Conservation (phyloP, 2,797 vertebrate genomes). For the Linurgus olivaceus region DNA sequence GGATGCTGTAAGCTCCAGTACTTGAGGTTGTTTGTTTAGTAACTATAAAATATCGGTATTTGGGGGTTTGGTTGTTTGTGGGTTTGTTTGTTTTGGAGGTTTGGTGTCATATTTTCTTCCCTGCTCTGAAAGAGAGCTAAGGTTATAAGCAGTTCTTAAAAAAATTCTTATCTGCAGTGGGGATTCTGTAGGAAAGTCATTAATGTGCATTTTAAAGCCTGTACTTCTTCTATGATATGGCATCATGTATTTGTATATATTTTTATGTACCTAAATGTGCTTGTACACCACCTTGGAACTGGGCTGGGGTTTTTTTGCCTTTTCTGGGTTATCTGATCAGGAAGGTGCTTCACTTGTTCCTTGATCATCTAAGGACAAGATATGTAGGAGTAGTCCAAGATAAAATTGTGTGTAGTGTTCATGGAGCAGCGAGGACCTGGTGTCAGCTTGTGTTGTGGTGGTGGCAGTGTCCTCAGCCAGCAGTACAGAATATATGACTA, state of each 20-base stretch:
- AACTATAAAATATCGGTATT: background rate
- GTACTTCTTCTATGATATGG: background rate
- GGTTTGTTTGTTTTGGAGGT: background rate
- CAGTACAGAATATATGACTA: background rate
- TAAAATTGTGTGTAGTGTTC: fast-evolving
- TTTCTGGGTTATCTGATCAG: background rate
- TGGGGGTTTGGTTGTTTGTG: background rate
- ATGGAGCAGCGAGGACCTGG: fast-evolving
- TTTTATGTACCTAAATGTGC: background rate
- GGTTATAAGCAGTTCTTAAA: background rate
- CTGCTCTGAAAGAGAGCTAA: background rate
- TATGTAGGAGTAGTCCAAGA: background rate
- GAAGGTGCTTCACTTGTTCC: background rate
- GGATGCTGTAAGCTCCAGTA: background rate
- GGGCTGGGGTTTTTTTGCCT: background rate
- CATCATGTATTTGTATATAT: background rate
- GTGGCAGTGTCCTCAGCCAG: background rate
- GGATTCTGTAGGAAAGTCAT: background rate
- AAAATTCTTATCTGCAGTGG: background rate
- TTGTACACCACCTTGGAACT: background rate
- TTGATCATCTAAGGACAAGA: background rate
- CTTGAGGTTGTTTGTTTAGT: background rate
- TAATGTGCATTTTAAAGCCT: background rate
- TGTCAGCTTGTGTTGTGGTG: background rate
- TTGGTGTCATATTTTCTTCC: background rate